Base-by-base conservation (phyloP, 2,888 invertebrate species). In the Melitaea athalia region DNA sequence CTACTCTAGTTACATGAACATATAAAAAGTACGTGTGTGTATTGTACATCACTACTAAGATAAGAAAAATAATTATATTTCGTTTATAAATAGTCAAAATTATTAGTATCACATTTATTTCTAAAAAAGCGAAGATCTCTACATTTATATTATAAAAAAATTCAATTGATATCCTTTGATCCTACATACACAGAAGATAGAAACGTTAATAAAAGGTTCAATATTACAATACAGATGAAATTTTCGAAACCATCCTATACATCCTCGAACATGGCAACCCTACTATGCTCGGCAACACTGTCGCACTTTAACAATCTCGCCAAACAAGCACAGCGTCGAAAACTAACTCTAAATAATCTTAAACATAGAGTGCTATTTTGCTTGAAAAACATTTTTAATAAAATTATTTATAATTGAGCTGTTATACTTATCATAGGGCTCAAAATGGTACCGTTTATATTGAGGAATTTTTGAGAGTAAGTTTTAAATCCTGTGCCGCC, bases 401-500 rank as follows among this genome's bases (percentile, higher is more conserved):
- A 77, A 72, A 75, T 73, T 70, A 69, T 70, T 70, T 68, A 69
- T 72, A 73, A 76, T 76, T 74, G 72, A 76, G 76, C 71, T 60
- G 71, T 75, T 72, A 70, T 71, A 74, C 59, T 66, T 67, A 69
- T 67, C 53, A 68, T 67, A 72, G 67, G 52, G 75, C 63, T 69
- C 67, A 70, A 71, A 72, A 72, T 69, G 66, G 72, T 59, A 42
- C 45, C 42, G 60, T 67, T 69, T 71, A 69, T 71, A 68, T 72
- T 45, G 64, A 75, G 66, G 59, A 67, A 69, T 72, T 71, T 75
- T 74, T 55, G 66, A 63, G 14, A 61, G 59, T 59, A 33, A 64
- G 60, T 49, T 60, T 57, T 31, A 68, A 64, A 71, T 52, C 68
- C 62, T 52, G 42, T 67, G 64, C 15, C 57, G 63, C 31, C 61